Evolutionary conservation across 2,888 invertebrate genomes (phyloP), one percentile per base, ranked within the genome.

Genomic region (Psococerastis gibbosa): DNA sequence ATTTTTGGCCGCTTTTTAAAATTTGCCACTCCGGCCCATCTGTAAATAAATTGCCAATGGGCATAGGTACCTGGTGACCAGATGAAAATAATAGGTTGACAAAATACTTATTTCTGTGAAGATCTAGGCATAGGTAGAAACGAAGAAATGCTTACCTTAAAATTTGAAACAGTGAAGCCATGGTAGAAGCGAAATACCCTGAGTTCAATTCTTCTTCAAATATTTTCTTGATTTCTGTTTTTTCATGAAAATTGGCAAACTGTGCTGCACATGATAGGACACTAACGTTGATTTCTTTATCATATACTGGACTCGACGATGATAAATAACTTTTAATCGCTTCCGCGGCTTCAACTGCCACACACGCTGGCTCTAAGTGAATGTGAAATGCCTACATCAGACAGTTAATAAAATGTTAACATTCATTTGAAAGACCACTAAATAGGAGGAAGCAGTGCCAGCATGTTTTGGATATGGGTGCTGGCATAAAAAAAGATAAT

Each of bases 331-430:
- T 11, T 11, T 11, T 6, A 6, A 53, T 58, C 57, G 32, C 58
- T 55, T 2, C 56, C 48, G 6, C 5, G 0, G 69, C 55, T 23
- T 61, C 59, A 34, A 58, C 58, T 2, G 64, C 51, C 2, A 69
- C 49, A 2, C 55, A 53, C 2, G 65, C 67, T 2, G 71, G 70
- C 52, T 70, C 69, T 46, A 63, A 54, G 46, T 68, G 67, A 45
- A 57, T 64, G 53, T 65, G 59, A 51, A 67, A 64, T 23, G 66
- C 55, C 55, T 67, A 32, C 15, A n/a, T n/a, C n/a, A n/a, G n/a
- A n/a, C n/a, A n/a, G n/a, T n/a, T n/a, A n/a, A n/a, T n/a, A n/a
- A n/a, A n/a, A n/a, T n/a, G n/a, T n/a, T n/a, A n/a, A n/a, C n/a
- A n/a, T n/a, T n/a, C n/a, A n/a, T n/a, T n/a, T n/a, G n/a, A n/a